Evolutionary conservation across 2,888 invertebrate genomes (phyloP).

Genomic region (Aelia acuminata): DNA sequence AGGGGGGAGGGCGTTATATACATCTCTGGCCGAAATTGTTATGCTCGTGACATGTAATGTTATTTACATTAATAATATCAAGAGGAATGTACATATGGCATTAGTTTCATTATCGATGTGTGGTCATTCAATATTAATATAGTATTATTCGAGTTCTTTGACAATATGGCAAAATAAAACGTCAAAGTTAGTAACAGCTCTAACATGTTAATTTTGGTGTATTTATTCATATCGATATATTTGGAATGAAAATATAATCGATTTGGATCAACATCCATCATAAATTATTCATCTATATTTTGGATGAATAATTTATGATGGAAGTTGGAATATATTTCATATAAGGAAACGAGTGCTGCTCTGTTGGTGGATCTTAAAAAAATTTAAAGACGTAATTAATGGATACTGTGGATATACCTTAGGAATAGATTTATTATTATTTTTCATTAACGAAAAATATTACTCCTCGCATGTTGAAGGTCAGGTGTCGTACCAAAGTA

Average conservation of each 20-base stretch:
- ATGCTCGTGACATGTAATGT: too few species aligned
- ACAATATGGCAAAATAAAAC: not conserved
- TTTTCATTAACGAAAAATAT: not conserved
- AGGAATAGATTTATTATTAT: not conserved
- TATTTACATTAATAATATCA: too few species aligned
- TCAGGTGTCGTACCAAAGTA: constrained; percentile 19
- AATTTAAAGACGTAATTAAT: not conserved
- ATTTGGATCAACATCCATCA: too few species aligned
- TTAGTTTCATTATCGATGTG: not conserved
- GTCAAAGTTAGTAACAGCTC: not conserved
- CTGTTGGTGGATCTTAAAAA: not conserved
- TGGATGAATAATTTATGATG: too few species aligned
- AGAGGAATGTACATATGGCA: too few species aligned
- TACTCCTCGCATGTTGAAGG: not conserved
- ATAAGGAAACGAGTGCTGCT: not conserved
- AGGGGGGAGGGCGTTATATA: too few species aligned
- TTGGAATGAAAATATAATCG: too few species aligned
- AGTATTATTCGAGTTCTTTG: not conserved
- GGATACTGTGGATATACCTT: not conserved
- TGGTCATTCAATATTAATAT: not conserved
- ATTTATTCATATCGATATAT: too few species aligned
- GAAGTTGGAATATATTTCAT: too few species aligned
- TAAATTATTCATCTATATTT: too few species aligned
- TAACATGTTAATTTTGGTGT: not conserved
- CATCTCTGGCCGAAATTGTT: too few species aligned